Evolutionary conservation across 2,113 vertebrate genomes (phyloP).

Genomic region (Platycercus adscitus): DNA sequence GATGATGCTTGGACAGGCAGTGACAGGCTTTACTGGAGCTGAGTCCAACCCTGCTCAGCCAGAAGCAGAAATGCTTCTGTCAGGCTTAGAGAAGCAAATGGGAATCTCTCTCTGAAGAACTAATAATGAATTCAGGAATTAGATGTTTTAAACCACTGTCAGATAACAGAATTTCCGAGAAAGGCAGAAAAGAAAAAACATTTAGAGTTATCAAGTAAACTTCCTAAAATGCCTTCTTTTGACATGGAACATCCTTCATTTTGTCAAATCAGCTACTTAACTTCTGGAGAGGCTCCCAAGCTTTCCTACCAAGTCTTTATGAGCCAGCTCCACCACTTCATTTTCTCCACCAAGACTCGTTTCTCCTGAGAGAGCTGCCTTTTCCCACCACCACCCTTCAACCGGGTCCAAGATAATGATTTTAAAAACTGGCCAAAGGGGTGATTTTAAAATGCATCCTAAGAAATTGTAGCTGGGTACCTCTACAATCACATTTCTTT

Average conservation of each 20-base stretch:
- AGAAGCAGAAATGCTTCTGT: neutral
- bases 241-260: neutral
- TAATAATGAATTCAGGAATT: neutral
- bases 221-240: neutral
- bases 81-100: neutral
- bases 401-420: neutral
- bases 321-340: neutral
- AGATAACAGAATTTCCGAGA: neutral
- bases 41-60: neutral
- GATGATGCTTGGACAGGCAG: neutral
- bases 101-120: neutral
- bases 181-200: neutral
- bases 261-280: conserved; percentile 37
- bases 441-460: neutral
- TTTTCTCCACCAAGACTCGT: neutral
- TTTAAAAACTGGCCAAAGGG: neutral
- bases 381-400: neutral
- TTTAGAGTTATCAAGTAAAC: neutral
- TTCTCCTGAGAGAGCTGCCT: neutral
- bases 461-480: neutral
- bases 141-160: neutral
- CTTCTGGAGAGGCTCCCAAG: conserved; percentile 37
- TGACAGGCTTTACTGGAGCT: neutral
- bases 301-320: conserved; percentile 10
- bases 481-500: neutral